Evolutionary conservation across 1,140 invertebrate species (phyloP), one percentile per base, ranked within the genome.

Genomic region (Chironomus tepperi): DNA sequence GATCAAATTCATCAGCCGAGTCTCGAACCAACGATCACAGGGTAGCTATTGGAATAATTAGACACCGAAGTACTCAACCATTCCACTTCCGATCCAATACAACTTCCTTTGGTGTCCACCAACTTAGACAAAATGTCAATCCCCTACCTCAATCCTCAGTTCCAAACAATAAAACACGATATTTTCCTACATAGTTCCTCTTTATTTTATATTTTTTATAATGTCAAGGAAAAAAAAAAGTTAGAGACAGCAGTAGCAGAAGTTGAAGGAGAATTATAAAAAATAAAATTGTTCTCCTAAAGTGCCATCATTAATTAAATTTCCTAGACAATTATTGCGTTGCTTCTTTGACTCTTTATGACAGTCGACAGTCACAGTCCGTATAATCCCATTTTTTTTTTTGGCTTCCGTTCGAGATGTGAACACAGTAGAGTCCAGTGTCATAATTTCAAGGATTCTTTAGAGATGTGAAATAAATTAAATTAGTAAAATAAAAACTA

Each of bases 301-400:
- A 21, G 65, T 70, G 65, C 16, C 65, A 70, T 21, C 16, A 70
- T 70, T 70, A 70, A 70, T 70, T 70, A 19, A 70, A 70, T 70
- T 21, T 70, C 16, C 12, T 2, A 70, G 65, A 70, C 65, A 70
- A 70, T 70, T 70, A 70, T 70, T 70, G 65, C 19, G 65, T 21
- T 21, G 19, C 19, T 70, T 70, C 65, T 19, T 18, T 70, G 65
- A 70, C 47, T 57, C n/a, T 57, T 5, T 57, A 57, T n/a, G 47
- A 57, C 47, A 57, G 47, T 57, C 47, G 47, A 57, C 47, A 57
- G 47, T 57, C 47, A 57, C 47, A 57, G 47, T 57, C 47, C 8
- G 47, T 57, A n/a, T 57, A 57, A 57, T 57, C 47, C 47, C 24
- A 34, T 34, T 34, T 57, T 57, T 57, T 47, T 47, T 57, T 57